Evolutionary conservation across 2,113 vertebrate genomes (phyloP).

Genomic region (Etheostoma cragini): DNA sequence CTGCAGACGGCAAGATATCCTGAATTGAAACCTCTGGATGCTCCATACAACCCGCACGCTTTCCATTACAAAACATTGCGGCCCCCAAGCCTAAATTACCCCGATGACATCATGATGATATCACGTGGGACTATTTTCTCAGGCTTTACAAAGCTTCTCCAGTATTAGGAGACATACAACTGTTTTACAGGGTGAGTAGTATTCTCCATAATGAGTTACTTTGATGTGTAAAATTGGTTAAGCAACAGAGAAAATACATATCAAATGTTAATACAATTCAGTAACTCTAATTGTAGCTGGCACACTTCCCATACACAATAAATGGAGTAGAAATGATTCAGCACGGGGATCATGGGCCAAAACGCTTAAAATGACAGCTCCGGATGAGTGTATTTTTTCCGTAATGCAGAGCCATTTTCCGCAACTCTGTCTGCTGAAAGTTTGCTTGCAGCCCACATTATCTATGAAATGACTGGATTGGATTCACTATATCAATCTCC

Average conservation of each 20-base stretch:
- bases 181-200: neutral
- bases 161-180: neutral
- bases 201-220: neutral
- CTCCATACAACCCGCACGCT: neutral
- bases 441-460: constrained; percentile 40
- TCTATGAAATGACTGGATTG: constrained; percentile 51
- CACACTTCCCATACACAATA: constrained; percentile 1
- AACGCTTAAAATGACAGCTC: neutral
- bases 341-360: neutral
- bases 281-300: constrained; percentile 15
- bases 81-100: neutral
- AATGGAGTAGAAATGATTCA: constrained; percentile 17
- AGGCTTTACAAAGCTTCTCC: neutral
- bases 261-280: constrained; percentile 12
- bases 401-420: constrained; percentile 18
- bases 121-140: neutral
- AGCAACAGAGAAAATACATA: constrained; percentile 14
- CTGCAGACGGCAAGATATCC: constrained; percentile 11
- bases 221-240: constrained; percentile 5
- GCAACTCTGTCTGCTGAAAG: constrained; percentile 14
- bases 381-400: neutral
- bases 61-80: neutral
- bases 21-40: constrained; percentile 20
- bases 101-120: neutral
- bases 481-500: constrained; percentile 64